Conservation (phyloP, 2,113 vertebrate species). For the Deroptyus accipitrinus region DNA sequence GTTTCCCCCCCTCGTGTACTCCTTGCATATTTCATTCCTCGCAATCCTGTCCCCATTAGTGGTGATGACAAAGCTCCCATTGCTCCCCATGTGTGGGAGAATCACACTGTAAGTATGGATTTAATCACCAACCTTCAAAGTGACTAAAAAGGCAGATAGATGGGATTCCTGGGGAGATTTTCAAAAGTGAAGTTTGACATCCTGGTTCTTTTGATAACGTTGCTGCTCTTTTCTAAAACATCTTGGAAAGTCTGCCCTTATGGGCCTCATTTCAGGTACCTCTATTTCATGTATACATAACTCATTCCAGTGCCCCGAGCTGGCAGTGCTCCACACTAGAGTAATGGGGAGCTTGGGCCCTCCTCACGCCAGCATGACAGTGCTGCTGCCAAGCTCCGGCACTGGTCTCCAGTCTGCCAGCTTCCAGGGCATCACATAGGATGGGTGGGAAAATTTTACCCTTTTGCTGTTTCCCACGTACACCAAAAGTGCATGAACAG, state of each 20-base stretch:
- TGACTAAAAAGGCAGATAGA: constrained; percentile 59
- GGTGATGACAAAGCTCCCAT: constrained; percentile 67
- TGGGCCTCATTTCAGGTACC: constrained; percentile 50
- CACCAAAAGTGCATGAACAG: fast-evolving
- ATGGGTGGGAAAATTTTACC: neutral
- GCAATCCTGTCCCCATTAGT: constrained; percentile 60
- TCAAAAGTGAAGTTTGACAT: constrained; percentile 61
- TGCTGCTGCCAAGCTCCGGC: neutral
- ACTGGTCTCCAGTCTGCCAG: neutral
- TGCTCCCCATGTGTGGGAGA: constrained; percentile 63
- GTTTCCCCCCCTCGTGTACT: neutral
- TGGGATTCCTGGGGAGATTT: constrained; percentile 66
- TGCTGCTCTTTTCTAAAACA: constrained; percentile 23
- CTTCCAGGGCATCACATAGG: neutral
- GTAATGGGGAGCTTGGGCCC: neutral
- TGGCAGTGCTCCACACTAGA: neutral
- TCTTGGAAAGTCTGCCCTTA: neutral
- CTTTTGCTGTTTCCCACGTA: neutral
- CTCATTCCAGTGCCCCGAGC: neutral
- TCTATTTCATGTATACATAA: neutral
- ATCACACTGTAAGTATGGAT: constrained; percentile 64
- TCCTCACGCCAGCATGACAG: fast-evolving
- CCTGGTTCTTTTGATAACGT: constrained; percentile 35
- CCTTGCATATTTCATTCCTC: constrained; percentile 52
- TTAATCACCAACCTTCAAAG: constrained; percentile 70